Conservation (phyloP, 2,888 invertebrate genomes). For the Ditylenchus weischeri region DNA sequence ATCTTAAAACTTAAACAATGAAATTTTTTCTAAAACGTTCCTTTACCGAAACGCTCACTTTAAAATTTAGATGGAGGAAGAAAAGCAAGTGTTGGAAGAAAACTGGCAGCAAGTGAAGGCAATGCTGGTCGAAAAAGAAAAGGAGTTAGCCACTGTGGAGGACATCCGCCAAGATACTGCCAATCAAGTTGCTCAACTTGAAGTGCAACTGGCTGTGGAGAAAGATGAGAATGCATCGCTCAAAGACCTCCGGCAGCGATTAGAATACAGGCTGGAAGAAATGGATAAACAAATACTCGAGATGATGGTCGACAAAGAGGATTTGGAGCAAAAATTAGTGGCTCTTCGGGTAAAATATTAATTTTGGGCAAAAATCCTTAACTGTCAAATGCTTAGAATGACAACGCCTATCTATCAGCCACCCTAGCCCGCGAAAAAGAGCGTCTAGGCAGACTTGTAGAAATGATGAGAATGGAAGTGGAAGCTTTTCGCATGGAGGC, state of each 20-base stretch:
- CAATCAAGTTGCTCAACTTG: background rate
- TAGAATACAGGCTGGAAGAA: constrained; percentile 13
- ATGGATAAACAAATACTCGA: constrained; percentile 35
- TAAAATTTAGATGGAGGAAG: constrained; percentile 27
- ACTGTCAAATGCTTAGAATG: constrained; percentile 6
- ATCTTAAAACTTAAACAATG: too few species aligned
- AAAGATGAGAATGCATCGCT: constrained; percentile 10
- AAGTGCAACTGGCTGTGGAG: constrained; percentile 6
- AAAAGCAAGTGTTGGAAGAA: constrained; percentile 25
- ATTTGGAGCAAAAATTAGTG: constrained; percentile 8
- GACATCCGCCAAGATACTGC: background rate
- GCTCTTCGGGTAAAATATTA: constrained; percentile 11
- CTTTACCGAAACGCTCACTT: background rate
- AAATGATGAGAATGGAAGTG: constrained; percentile 16
- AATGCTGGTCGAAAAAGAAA: constrained; percentile 19
- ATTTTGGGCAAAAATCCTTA: background rate
- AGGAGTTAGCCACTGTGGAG: constrained; percentile 14
- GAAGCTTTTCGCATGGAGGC: constrained; percentile 29
- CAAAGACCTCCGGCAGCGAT: constrained; percentile 22
- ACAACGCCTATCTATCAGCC: constrained; percentile 9
- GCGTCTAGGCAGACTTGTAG: constrained; percentile 16
- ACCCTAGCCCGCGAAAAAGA: constrained; percentile 14
- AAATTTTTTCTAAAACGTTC: too few species aligned
- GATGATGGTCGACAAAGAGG: constrained; percentile 33
- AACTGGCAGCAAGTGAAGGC: constrained; percentile 30